Percentiles rank a stretch among this genome's conserved stretches.
These are phyloP conservation scores for Drosophila kanekoi DNA, from an alignment of 2,888 invertebrate species.

Conservation along the genomic window DNA sequence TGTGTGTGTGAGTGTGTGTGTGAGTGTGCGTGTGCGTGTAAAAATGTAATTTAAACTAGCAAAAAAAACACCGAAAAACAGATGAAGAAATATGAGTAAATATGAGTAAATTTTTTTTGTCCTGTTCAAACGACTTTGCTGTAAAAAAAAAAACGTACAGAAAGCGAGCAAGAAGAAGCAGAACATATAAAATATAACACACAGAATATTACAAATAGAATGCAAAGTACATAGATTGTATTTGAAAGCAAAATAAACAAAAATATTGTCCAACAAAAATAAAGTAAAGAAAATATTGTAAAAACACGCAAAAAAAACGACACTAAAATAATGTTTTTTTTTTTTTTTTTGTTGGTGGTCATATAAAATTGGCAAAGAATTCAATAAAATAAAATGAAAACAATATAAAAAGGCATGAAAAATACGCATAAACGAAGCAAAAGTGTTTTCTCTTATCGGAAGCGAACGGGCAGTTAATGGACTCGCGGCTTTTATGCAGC, in stretches of 20 bases:
- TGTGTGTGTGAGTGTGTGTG: constrained; percentile 14
- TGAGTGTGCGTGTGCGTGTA: constrained; percentile 50
- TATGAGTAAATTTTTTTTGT: constrained; percentile 72
- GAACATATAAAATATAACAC: constrained; percentile 39
- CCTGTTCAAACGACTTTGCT: constrained; percentile 27
- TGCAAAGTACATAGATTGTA: constrained; percentile 64
- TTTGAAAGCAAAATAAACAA: constrained; percentile 48
- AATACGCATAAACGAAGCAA: constrained; percentile 57
- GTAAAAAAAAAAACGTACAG: constrained; percentile 18
- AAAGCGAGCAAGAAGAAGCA: constrained; percentile 4
- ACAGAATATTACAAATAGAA: constrained; percentile 57
- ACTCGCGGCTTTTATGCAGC: constrained; percentile 39
- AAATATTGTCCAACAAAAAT: constrained; percentile 74
- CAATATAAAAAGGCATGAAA: constrained; percentile 67
- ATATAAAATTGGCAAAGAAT: constrained; percentile 33
- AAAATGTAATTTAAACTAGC: constrained; percentile 79
- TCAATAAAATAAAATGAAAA: constrained; percentile 52
- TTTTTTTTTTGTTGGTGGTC: constrained; percentile 37
- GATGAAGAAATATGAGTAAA: constrained; percentile 47
- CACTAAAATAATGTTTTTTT: constrained; percentile 28
- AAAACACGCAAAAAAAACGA: constrained; percentile 31
- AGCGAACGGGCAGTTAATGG: constrained; percentile 37
- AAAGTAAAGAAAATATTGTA: constrained; percentile 58
- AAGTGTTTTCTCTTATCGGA: constrained; percentile 35
- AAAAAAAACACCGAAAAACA: constrained; percentile 32